phyloP scores from a whole-genome alignment of 2,888 invertebrate species.

The Tetramorium bicarinatum region DNA sequence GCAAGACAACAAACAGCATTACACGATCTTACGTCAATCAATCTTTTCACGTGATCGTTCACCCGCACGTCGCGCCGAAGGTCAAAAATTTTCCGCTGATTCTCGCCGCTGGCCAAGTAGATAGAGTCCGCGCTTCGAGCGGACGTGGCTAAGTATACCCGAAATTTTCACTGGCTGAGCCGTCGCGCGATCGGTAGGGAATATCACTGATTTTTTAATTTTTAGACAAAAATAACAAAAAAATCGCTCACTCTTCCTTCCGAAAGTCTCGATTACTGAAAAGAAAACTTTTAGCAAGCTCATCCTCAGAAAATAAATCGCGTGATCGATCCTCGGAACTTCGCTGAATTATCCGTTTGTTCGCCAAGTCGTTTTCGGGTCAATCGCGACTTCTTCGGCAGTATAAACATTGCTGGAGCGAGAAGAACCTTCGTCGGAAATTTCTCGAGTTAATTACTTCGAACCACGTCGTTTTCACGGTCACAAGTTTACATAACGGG shows the following conservation, averaged over 20 bases:
- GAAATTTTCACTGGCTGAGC: background rate
- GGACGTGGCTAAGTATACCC: conserved; percentile 44
- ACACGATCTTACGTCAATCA: conserved; percentile 6
- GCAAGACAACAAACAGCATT: background rate
- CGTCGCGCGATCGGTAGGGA: background rate
- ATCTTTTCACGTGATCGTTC: conserved; percentile 7
- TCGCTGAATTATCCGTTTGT: background rate
- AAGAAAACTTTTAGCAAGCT: background rate
- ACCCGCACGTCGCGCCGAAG: conserved; percentile 9
- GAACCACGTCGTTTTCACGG: conserved; percentile 5
- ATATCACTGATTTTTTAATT: background rate
- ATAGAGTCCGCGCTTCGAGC: conserved; percentile 46
- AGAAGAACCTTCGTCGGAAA: background rate
- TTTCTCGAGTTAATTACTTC: background rate
- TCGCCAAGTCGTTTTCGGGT: background rate
- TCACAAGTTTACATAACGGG: conserved; percentile 3
- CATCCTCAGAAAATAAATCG: background rate
- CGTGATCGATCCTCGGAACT: background rate
- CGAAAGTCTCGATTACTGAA: background rate
- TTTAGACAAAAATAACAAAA: no score
- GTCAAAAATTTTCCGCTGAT: background rate
- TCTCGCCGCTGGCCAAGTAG: conserved; percentile 45
- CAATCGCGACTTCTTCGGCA: background rate
- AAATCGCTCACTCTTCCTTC: background rate
- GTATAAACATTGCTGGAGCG: background rate